Evolutionary conservation across 2,113 vertebrate species (phyloP).

Genomic region (Oncorhynchus kisutch): DNA sequence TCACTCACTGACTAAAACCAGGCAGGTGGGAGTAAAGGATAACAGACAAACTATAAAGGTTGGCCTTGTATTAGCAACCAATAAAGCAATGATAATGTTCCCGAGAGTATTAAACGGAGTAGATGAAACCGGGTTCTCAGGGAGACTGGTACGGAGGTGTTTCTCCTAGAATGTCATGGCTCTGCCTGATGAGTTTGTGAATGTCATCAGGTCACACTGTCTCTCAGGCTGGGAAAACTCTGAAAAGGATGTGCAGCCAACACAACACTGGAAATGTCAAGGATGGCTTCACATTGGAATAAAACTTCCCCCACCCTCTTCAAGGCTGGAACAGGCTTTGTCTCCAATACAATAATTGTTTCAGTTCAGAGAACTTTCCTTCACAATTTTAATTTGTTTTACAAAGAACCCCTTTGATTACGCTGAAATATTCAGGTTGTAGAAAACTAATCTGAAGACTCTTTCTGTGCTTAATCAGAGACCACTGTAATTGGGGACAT

Average conservation of each 20-base stretch:
- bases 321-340: conserved; percentile 26
- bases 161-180: conserved; percentile 61
- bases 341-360: conserved; percentile 38
- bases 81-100: conserved; percentile 25
- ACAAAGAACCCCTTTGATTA: neutral
- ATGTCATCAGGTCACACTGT: conserved; percentile 67
- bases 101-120: neutral
- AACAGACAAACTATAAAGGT: conserved; percentile 3
- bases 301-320: conserved; percentile 50
- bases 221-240: conserved; percentile 46
- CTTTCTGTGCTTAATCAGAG: neutral
- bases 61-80: conserved; percentile 17
- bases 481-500: neutral
- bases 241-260: conserved; percentile 62
- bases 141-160: conserved; percentile 25
- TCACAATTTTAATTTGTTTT: conserved; percentile 6
- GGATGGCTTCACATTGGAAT: conserved; percentile 69
- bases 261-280: conserved; percentile 71
- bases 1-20: neutral
- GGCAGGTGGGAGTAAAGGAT: neutral
- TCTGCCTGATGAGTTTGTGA: conserved; percentile 67
- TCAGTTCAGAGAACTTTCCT: conserved; percentile 24
- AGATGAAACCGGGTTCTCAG: neutral
- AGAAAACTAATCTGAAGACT: no score
- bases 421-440: no score